Conservation (phyloP, 2,888 invertebrate genomes). For the Esperia sulphurella region DNA sequence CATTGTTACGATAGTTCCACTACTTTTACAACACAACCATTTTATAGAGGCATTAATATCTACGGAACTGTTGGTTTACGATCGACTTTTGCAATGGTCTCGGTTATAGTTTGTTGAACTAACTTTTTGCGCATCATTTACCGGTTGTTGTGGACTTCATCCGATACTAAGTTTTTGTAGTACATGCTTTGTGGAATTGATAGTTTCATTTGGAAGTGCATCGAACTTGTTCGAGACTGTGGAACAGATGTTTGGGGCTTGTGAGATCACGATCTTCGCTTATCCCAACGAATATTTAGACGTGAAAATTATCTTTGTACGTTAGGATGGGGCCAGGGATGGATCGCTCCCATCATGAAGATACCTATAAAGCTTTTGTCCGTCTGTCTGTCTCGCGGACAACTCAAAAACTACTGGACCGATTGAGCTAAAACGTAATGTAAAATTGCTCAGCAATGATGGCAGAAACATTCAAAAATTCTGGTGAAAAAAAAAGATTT, state of each 20-base stretch:
- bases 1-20: constrained; percentile 26
- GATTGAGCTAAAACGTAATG: too few relatives aligned
- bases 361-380: too few relatives aligned
- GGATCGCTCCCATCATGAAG: too few relatives aligned
- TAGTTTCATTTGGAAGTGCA: constrained; percentile 28
- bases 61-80: not conserved
- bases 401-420: too few relatives aligned
- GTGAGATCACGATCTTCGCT: not conserved
- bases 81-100: constrained; percentile 8
- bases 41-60: not conserved
- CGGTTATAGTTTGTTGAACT: constrained; percentile 56
- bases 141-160: constrained; percentile 37
- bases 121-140: constrained; percentile 49
- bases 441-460: too few relatives aligned
- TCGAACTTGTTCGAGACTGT: constrained; percentile 26
- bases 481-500: too few relatives aligned
- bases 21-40: constrained; percentile 16
- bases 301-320: too few relatives aligned
- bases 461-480: too few relatives aligned
- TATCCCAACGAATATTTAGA: too few relatives aligned
- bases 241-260: not conserved
- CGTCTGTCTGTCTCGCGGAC: too few relatives aligned
- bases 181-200: constrained; percentile 34
- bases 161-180: constrained; percentile 34
- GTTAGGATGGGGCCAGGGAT: too few relatives aligned